These are phyloP conservation scores for Sciurus vulgaris DNA, from an alignment of 2,797 vertebrate species.

Conservation along the genomic window DNA sequence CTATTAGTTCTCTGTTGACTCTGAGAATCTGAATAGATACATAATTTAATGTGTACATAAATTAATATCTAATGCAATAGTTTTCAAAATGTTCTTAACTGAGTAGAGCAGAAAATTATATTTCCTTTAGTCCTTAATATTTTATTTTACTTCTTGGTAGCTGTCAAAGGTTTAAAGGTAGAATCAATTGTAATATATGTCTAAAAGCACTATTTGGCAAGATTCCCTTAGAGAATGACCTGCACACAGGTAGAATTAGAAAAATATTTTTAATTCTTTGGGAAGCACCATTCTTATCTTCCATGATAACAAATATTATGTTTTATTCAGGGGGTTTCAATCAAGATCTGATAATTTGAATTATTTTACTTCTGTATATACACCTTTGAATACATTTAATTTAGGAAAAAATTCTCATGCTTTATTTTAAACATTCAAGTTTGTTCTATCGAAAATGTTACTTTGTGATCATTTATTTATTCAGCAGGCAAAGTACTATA, in stretches of 20 bases:
- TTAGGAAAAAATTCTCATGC: background rate
- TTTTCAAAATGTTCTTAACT: constrained; percentile 11
- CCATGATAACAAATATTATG: background rate
- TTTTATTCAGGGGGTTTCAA: background rate
- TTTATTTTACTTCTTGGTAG: constrained; percentile 52
- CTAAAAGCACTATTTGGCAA: background rate
- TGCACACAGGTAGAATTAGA: background rate
- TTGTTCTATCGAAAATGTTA: background rate
- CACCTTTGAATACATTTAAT: background rate
- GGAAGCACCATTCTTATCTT: constrained; percentile 39
- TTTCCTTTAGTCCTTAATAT: background rate
- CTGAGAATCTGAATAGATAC: background rate
- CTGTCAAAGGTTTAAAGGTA: background rate
- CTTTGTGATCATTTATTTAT: background rate
- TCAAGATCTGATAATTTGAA: background rate
- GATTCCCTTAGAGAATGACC: background rate
- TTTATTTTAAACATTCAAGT: constrained; percentile 46
- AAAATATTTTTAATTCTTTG: background rate
- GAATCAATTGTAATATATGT: background rate
- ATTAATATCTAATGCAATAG: background rate
- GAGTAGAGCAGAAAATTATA: background rate
- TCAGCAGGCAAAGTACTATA: background rate
- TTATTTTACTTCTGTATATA: background rate
- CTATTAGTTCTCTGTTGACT: background rate
- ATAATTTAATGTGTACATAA: background rate